These are phyloP conservation scores for Apotomis turbidana DNA, from an alignment of 2,888 invertebrate species.

Conservation along the genomic window DNA sequence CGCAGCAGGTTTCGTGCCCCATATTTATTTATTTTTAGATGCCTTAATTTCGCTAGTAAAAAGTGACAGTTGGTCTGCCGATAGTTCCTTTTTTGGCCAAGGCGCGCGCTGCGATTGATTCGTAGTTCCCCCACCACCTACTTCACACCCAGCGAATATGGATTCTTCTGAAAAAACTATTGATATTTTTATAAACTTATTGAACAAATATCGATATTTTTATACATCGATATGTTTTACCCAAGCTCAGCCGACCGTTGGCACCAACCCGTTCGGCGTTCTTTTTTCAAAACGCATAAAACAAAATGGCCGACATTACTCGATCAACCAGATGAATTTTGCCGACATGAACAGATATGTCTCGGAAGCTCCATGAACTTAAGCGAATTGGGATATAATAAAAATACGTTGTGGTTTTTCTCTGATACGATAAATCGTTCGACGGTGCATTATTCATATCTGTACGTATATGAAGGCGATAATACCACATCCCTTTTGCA, in stretches of 20 bases:
- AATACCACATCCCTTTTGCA: constrained; percentile 22
- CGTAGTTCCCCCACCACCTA: no score
- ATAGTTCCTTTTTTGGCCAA: no score
- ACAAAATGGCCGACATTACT: constrained; percentile 40
- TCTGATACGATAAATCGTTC: constrained; percentile 30
- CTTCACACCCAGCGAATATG: no score
- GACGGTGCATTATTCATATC: constrained; percentile 40
- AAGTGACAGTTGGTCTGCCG: no score
- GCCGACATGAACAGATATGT: constrained; percentile 16
- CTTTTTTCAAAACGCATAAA: constrained; percentile 47
- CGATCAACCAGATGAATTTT: constrained; percentile 29
- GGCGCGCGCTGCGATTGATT: no score
- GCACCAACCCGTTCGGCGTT: constrained; percentile 48
- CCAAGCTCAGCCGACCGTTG: constrained; percentile 13
- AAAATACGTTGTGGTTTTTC: constrained; percentile 38
- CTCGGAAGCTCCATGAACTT: constrained; percentile 38
- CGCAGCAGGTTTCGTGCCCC: no score
- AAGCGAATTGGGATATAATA: constrained; percentile 36
- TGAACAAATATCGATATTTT: no score
- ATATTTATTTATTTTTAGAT: no score
- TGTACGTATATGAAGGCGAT: constrained; percentile 23
- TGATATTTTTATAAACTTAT: no score
- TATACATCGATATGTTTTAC: no score
- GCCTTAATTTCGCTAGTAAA: no score
- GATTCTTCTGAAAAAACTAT: no score